Evolutionary conservation across 2,113 vertebrate genomes (phyloP), one percentile per base, ranked within the genome.

Genomic region (Glaucidium brasilianum): DNA sequence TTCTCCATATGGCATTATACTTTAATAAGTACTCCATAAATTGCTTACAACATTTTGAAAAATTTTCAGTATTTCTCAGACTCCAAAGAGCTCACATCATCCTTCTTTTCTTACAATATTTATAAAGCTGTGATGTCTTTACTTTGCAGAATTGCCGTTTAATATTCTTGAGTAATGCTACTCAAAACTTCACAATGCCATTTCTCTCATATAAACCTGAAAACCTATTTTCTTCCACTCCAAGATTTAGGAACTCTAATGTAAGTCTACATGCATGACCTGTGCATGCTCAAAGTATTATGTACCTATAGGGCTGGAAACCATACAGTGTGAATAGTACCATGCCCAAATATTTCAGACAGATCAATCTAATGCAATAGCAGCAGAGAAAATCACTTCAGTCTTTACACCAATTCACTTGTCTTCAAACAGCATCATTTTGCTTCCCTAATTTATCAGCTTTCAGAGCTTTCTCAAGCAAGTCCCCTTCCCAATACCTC

Each of bases 51-150:
- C 82, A 68, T 75, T 94, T 85, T 92, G 80, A 94, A 94, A 91
- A 92, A 87, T 92, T 86, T 49, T 92, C 58, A 49, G 25, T 83
- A 85, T 91, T 94, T 88, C 87, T 95, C 91, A 87, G 86, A 68
- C 58, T 84, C 72, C 59, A 75, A 93, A 78, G 60, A 86, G 88
- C 80, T 94, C 81, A 81, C 81, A 73, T 94, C 84, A 85, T 93
- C 93, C 91, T 94, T 94, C 94, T 85, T 78, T 78, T 30, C 91
- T 60, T 95, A 77, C 88, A 95, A 73, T 85, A 92, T 95, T 96
- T 92, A 95, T 92, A 95, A 94, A 90, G 80, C 91, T 88, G 80
- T 15, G 67, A 94, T 85, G 53, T 79, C 92, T 91, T 82, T 69
- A 76, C 77, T 91, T 73, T 88, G 85, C 53, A 73, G 67, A 95